Base-by-base conservation (phyloP, 1,140 invertebrate genomes). In the Penaeus indicus region DNA sequence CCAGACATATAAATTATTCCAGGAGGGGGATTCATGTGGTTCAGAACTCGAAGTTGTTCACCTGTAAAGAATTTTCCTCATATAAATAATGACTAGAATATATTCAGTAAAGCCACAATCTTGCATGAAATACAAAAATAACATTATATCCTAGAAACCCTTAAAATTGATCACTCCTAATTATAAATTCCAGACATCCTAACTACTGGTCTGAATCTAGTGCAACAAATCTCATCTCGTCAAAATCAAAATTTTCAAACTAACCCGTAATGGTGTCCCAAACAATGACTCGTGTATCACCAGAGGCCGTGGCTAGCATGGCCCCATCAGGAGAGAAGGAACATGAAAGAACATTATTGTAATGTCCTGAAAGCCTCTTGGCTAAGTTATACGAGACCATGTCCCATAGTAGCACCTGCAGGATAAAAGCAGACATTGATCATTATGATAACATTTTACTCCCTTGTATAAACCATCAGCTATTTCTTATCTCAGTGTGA, bases 281-380 rank as follows among this genome's bases (percentile, higher is more conserved):
- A 1, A 95, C 89, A 80, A 95, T 94, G 21, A 94, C 93, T 54
- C 93, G 92, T 3, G 94, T 94, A 91, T 95, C 94, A 91, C 92
- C 94, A 7, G 94, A 94, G 2, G 94, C 93, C 47, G 94, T 94
- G 8, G 93, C 94, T 60, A 95, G 91, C n/a, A 95, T 91, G 84
- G 94, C 93, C 75, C 94, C 93, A 92, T 95, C 94, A 38, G 94
- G 93, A 63, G 94, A 94, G 92, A 94, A 95, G 86, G 93, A 93
- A 92, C 94, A 94, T 72, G 92, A 91, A 27, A 93, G 92, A 10
- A 95, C 94, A 88, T 93, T 93, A 91, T 95, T 92, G n/a, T 92
- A 92, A 91, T 95, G 94, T 22, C 94, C 94, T 21, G 91, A 91
- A 11, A 95, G 92, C 72, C 92, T 92, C 21, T 90, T 88, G n/a